Evolutionary conservation across 64 coral and sea anemone genomes (phyloP).

Genomic region (Astreopora myriophthalma): DNA sequence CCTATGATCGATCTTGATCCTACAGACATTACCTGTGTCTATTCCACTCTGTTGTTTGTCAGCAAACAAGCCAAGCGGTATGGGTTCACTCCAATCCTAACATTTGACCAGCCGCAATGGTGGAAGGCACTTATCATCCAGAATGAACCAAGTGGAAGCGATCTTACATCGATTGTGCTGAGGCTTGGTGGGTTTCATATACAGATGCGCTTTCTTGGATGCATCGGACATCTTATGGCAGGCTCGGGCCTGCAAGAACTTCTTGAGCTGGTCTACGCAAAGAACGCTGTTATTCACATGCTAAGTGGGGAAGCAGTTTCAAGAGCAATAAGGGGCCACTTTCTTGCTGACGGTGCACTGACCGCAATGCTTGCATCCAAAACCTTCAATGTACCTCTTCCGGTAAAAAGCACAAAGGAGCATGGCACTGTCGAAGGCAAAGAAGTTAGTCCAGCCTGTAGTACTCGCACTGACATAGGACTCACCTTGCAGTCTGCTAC

Average conservation of each 20-base stretch:
- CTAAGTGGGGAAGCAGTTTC: constrained; percentile 32
- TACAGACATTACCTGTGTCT: constrained; percentile 4
- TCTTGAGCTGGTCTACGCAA: constrained; percentile 66
- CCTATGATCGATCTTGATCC: constrained; percentile 46
- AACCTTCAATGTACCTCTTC: constrained; percentile 10
- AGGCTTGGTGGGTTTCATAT: constrained; percentile 20
- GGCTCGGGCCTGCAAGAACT: constrained; percentile 38
- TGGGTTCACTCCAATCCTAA: constrained; percentile 13
- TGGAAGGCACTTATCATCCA: constrained; percentile 26
- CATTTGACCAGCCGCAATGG: constrained; percentile 32
- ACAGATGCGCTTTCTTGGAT: constrained; percentile 56
- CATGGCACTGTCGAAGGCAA: not conserved
- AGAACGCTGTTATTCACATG: constrained; percentile 40
- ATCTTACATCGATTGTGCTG: not conserved
- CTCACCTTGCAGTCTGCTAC: no score
- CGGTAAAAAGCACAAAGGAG: not conserved
- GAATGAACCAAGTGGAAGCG: constrained; percentile 7
- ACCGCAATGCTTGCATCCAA: constrained; percentile 14
- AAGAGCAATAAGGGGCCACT: constrained; percentile 34
- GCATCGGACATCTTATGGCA: constrained; percentile 64
- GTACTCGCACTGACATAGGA: not conserved
- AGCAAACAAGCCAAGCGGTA: constrained; percentile 34
- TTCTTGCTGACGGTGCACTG: constrained; percentile 9
- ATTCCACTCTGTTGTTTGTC: constrained; percentile 29
- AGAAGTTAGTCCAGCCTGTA: not conserved